A percentile compares a stretch with the other conserved stretches of the same genome.
phyloP scores from a whole-genome alignment of 2,113 vertebrate genomes.

The Coracopsis vasa region DNA sequence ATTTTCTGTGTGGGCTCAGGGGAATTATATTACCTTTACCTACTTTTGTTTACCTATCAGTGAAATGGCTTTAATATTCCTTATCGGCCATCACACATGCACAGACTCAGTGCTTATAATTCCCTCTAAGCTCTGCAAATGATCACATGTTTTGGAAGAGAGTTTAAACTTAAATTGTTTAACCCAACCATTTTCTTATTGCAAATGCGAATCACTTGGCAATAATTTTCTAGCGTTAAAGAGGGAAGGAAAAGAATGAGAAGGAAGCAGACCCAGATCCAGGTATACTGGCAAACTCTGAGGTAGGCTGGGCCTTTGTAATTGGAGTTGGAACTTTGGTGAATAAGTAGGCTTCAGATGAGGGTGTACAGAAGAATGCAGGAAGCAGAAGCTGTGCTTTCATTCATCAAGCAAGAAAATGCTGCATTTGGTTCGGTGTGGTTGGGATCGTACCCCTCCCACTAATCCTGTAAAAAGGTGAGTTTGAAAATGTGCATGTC shows the following conservation, averaged over 20 bases:
- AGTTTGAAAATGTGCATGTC: not conserved
- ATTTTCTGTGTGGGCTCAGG: not conserved
- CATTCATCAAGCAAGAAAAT: not conserved
- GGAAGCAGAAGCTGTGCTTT: not conserved
- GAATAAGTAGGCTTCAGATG: not conserved
- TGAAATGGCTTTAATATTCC: constrained; percentile 35
- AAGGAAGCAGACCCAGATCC: not conserved
- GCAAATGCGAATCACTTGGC: not conserved
- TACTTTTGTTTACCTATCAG: constrained; percentile 34
- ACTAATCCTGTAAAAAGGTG: not conserved
- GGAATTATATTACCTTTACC: constrained; percentile 26
- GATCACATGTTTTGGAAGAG: constrained; percentile 24
- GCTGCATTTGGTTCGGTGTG: not conserved
- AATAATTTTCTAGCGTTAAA: not conserved
- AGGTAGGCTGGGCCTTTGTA: not conserved
- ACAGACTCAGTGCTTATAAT: constrained; percentile 39
- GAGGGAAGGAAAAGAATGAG: not conserved
- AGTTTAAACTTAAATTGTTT: constrained; percentile 20
- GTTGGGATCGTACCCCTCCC: not conserved
- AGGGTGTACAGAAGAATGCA: not conserved
- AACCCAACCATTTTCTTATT: not conserved
- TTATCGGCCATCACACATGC: not conserved
- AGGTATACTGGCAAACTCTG: not conserved
- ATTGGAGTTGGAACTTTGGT: not conserved
- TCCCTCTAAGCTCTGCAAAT: constrained; percentile 45